Conservation (phyloP, 2,797 vertebrate genomes). For the Poecilia wingei region DNA sequence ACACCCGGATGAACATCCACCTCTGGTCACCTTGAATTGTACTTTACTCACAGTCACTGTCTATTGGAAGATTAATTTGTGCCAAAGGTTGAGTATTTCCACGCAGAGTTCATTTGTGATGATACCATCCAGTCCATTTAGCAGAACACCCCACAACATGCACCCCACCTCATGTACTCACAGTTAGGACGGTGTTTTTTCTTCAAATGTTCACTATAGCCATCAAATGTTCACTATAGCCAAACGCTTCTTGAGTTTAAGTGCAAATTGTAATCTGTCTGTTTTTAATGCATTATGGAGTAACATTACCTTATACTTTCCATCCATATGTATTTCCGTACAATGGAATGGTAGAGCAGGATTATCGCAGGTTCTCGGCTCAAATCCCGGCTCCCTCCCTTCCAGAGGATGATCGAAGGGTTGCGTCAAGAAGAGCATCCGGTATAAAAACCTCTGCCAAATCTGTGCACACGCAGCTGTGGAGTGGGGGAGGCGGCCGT, state of each 20-base stretch:
- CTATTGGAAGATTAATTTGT: too few relatives aligned
- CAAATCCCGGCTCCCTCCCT: background rate
- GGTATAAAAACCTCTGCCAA: background rate
- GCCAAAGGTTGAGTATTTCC: background rate
- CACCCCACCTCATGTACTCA: background rate
- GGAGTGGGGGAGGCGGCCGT: background rate
- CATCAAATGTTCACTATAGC: background rate
- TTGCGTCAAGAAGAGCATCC: background rate
- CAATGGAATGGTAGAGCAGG: background rate
- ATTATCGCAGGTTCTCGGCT: background rate
- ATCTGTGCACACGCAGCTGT: background rate
- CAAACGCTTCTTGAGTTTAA: background rate
- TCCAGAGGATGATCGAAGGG: background rate
- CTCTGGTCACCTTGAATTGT: conserved; percentile 1
- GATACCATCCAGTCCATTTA: background rate
- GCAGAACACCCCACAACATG: background rate
- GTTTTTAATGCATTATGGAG: background rate
- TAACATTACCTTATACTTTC: background rate
- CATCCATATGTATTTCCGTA: background rate
- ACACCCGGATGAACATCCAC: background rate
- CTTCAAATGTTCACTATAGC: background rate
- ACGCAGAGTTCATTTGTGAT: background rate
- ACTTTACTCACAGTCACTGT: background rate
- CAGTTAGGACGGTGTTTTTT: background rate
- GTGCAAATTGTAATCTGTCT: background rate